These are phyloP conservation scores for Anarsia innoxiella DNA, from an alignment of 2,888 invertebrate species.

Conservation along the genomic window DNA sequence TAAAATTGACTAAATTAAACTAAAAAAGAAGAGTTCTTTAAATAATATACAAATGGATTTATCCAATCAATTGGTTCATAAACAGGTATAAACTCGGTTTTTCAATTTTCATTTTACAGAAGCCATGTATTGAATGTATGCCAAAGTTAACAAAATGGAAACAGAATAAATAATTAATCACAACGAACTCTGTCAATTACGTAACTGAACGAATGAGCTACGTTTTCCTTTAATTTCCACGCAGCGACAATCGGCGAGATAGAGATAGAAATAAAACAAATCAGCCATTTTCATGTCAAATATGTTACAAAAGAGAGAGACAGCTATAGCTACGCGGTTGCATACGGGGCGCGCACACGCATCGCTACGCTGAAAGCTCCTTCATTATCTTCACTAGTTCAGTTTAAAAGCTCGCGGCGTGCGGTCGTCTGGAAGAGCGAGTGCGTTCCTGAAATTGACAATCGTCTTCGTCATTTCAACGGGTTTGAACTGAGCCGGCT, in stretches of 20 bases:
- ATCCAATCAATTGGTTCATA: too few species aligned
- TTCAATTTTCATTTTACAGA: constrained; percentile 1
- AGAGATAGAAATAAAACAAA: constrained; percentile 31
- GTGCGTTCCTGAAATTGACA: constrained; percentile 26
- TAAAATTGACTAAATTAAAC: too few species aligned
- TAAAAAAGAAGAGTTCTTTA: too few species aligned
- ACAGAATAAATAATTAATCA: constrained; percentile 58
- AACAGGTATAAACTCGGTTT: too few species aligned
- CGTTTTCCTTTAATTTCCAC: constrained; percentile 58
- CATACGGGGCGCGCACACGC: constrained; percentile 50
- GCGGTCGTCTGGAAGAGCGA: constrained; percentile 29
- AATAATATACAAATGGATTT: too few species aligned
- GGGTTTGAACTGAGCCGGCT: constrained; percentile 33
- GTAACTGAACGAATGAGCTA: constrained; percentile 38
- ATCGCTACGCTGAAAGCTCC: constrained; percentile 57
- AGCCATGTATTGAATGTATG: constrained; percentile 34
- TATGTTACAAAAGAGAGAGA: constrained; percentile 33
- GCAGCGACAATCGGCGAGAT: constrained; percentile 35
- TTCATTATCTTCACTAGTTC: constrained; percentile 43
- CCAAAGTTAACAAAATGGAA: constrained; percentile 52
- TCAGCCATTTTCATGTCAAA: constrained; percentile 8
- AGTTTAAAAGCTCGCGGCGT: constrained; percentile 50
- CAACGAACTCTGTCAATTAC: constrained; percentile 45
- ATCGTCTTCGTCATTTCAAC: constrained; percentile 34
- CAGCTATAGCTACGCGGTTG: constrained; percentile 20